A percentile compares a stretch with the other conserved stretches of the same genome.
Evolutionary conservation across 2,797 vertebrate species (phyloP).

Genomic region (Argya squamiceps): DNA sequence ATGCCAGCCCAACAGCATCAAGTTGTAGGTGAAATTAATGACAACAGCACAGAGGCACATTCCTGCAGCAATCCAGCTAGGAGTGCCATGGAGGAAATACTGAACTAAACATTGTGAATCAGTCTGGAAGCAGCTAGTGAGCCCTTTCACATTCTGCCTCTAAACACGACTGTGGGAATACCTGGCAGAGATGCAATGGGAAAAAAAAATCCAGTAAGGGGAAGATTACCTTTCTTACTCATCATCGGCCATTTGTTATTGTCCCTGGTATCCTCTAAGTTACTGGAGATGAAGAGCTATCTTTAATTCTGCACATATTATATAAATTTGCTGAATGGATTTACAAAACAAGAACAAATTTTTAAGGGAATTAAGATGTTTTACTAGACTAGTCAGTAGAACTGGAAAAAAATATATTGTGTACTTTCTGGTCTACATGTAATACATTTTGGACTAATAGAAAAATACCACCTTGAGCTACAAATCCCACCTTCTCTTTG

Average conservation of each 20-base stretch:
- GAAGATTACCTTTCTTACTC: not conserved
- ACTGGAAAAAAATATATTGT: fast-evolving
- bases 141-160: not conserved
- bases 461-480: not conserved
- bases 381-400: not conserved
- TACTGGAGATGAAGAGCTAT: not conserved
- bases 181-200: not conserved
- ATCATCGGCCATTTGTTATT: not conserved
- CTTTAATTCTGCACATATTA: not conserved
- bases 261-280: not conserved
- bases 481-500: not conserved
- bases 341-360: not conserved
- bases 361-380: not conserved
- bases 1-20: not conserved
- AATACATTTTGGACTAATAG: not conserved
- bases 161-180: not conserved
- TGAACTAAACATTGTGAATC: not conserved
- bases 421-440: not conserved
- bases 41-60: not conserved
- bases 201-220: not conserved
- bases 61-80: not conserved
- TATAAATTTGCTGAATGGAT: not conserved
- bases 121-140: not conserved
- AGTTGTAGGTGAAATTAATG: not conserved
- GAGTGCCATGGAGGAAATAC: not conserved